These are phyloP conservation scores for Capricornis sumatraensis DNA, from an alignment of 2,113 vertebrate genomes.

Conservation along the genomic window DNA sequence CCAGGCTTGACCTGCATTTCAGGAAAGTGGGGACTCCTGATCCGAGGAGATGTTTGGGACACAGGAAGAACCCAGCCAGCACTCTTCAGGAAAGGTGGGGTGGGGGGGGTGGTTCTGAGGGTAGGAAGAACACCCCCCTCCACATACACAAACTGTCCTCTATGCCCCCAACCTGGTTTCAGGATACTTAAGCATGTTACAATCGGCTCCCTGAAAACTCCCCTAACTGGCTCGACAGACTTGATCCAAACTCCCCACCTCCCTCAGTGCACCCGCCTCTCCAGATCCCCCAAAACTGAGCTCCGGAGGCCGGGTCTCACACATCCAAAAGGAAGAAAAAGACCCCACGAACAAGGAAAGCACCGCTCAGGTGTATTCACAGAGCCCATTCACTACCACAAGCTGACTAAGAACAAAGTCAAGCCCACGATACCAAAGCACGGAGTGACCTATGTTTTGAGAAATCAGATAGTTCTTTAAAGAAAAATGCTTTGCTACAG, in stretches of 20 bases:
- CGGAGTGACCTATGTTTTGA: conserved; percentile 38
- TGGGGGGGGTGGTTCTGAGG: too few species aligned
- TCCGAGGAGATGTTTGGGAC: not conserved
- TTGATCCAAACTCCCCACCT: not conserved
- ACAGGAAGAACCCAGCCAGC: not conserved
- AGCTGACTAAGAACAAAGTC: conserved; percentile 50
- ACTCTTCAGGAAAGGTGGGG: not conserved
- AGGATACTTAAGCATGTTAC: not conserved
- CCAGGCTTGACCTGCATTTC: not conserved
- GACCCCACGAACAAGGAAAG: not conserved
- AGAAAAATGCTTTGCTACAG: conserved; percentile 54
- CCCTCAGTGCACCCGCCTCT: not conserved
- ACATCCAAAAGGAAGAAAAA: not conserved
- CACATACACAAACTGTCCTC: not conserved
- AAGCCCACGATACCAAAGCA: not conserved
- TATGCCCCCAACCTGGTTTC: too few species aligned
- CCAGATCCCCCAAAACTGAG: not conserved
- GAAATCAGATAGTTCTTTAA: conserved; percentile 66
- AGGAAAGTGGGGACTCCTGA: not conserved
- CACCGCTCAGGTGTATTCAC: not conserved
- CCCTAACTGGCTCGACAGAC: not conserved
- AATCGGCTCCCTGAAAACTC: not conserved
- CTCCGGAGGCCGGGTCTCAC: not conserved
- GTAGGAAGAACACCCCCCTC: fast-evolving
- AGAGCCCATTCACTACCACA: not conserved